These are phyloP conservation scores for Capricornis sumatraensis DNA, from an alignment of 2,113 vertebrate genomes.

Conservation along the genomic window DNA sequence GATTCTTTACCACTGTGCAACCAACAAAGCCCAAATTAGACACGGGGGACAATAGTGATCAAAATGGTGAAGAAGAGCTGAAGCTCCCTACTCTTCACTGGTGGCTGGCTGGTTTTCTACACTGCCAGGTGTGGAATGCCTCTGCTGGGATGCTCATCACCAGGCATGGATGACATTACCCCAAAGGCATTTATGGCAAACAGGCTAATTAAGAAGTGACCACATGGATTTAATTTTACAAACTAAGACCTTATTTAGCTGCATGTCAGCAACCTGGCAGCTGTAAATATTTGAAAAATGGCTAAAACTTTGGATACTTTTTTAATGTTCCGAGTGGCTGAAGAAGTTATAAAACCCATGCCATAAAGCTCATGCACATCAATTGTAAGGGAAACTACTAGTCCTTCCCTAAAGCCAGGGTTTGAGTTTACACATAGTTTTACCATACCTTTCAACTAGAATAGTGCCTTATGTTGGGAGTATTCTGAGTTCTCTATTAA, in stretches of 20 bases:
- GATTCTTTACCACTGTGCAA: background rate
- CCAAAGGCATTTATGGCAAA: background rate
- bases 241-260: background rate
- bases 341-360: background rate
- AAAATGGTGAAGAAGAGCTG: background rate
- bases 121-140: background rate
- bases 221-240: background rate
- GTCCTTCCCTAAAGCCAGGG: background rate
- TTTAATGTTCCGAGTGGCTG: background rate
- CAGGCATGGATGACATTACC: background rate
- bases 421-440: background rate
- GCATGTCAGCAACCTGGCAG: background rate
- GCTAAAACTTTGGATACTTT: background rate
- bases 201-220: background rate
- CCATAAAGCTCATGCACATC: background rate
- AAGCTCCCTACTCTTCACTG: background rate
- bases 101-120: background rate
- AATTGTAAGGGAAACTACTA: background rate
- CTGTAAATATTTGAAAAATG: background rate
- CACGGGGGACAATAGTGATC: background rate
- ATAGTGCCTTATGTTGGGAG: background rate
- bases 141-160: background rate
- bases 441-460: background rate
- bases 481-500: slow-evolving; percentile 23
- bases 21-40: background rate